These are phyloP conservation scores for Phymorhynchus buccinoides DNA, from an alignment of 1,140 invertebrate genomes.

Conservation along the genomic window DNA sequence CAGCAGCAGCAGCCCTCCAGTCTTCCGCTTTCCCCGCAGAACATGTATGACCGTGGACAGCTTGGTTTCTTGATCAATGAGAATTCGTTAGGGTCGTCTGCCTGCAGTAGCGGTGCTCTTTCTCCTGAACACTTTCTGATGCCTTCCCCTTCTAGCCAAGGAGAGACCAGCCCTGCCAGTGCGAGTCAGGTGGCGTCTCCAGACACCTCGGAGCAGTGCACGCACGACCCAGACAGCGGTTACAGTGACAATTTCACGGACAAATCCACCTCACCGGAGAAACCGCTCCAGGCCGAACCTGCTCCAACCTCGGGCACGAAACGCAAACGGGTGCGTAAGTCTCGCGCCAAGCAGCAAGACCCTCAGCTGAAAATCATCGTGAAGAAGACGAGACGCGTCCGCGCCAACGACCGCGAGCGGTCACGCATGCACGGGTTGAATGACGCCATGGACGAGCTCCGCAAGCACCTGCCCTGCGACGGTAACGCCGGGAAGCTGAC, in stretches of 20 bases:
- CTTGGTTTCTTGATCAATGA: background rate
- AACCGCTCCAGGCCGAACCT: background rate
- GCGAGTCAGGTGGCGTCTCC: background rate
- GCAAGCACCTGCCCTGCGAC: conserved; percentile 76
- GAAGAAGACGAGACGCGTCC: conserved; percentile 88
- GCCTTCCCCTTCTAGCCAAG: background rate
- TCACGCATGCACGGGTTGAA: conserved; percentile 97
- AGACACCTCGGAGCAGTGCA: background rate
- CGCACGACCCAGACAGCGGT: background rate
- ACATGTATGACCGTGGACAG: background rate
- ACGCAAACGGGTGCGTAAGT: conserved; percentile 28
- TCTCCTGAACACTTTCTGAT: background rate
- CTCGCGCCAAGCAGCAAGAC: conserved; percentile 55
- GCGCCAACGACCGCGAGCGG: conserved; percentile 95
- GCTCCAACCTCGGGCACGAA: background rate
- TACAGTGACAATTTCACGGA: conserved; percentile 14
- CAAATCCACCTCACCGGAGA: conserved; percentile 2
- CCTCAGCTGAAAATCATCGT: conserved; percentile 67
- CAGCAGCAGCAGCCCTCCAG: background rate
- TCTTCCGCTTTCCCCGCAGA: background rate
- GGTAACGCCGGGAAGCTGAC: conserved; percentile 95
- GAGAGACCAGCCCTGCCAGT: background rate
- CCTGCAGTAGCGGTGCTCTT: background rate
- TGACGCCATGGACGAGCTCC: conserved; percentile 89
- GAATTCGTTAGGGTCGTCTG: background rate